These are phyloP conservation scores for Eurosta solidaginis DNA, from an alignment of 1,140 invertebrate species.

Conservation along the genomic window DNA sequence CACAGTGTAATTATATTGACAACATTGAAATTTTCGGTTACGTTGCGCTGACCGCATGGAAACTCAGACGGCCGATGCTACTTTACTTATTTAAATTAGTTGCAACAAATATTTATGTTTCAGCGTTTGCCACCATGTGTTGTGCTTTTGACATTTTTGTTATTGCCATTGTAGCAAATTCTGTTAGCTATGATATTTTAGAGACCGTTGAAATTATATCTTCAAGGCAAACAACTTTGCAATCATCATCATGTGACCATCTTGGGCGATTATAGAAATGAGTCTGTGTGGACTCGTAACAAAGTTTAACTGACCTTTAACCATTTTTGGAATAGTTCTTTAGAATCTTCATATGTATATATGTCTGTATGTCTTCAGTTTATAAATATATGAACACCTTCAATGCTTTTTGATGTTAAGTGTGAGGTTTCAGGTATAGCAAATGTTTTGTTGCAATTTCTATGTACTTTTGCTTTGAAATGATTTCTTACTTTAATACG, in stretches of 20 bases:
- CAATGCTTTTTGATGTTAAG: no score
- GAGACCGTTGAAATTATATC: neutral
- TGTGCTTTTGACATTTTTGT: neutral
- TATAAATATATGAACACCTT: no score
- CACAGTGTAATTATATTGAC: neutral
- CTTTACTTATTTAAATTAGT: neutral
- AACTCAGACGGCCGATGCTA: neutral
- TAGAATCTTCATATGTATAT: neutral
- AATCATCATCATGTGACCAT: neutral
- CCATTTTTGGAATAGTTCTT: neutral
- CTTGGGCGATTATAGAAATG: slow-evolving; percentile 1
- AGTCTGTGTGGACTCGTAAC: neutral
- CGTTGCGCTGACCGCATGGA: neutral
- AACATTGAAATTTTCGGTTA: neutral
- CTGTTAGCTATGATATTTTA: neutral
- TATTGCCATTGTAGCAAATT: neutral
- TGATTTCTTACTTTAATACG: no score
- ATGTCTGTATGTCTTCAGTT: neutral
- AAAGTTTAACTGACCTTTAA: neutral
- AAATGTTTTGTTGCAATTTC: no score
- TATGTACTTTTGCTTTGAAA: no score
- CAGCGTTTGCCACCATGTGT: neutral
- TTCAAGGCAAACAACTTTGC: neutral
- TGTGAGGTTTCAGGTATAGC: no score
- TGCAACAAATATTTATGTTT: neutral